Evolutionary conservation across 2,113 vertebrate genomes (phyloP).

Genomic region (Excalfactoria chinensis): DNA sequence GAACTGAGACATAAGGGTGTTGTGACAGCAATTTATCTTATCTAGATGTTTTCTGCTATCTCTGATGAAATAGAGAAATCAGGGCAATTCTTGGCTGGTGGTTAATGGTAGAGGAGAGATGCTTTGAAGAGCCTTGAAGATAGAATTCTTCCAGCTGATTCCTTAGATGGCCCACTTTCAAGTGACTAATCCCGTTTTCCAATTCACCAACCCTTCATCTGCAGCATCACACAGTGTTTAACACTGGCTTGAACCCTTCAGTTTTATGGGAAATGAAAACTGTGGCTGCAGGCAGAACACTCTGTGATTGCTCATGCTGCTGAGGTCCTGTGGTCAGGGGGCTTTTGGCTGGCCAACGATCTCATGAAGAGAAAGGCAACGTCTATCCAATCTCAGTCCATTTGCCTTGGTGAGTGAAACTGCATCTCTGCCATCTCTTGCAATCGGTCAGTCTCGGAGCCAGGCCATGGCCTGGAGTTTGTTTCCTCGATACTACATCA

Average conservation of each 20-base stretch:
- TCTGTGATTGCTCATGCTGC: accelerated
- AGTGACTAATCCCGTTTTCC: not conserved
- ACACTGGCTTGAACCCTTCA: not conserved
- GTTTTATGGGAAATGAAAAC: not conserved
- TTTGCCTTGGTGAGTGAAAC: accelerated
- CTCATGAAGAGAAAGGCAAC: not conserved
- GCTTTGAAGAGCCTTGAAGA: not conserved
- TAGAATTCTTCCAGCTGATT: not conserved
- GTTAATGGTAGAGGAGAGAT: not conserved
- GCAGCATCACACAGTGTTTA: not conserved
- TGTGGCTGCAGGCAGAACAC: not conserved
- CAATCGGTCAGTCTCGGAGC: not conserved
- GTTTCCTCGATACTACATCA: accelerated
- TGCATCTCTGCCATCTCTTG: not conserved
- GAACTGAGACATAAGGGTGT: not conserved
- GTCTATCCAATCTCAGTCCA: not conserved
- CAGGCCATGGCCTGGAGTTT: not conserved
- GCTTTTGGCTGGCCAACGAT: not conserved
- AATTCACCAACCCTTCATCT: not conserved
- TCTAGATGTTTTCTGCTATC: not conserved
- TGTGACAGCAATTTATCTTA: not conserved
- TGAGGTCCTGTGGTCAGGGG: accelerated
- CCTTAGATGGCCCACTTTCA: not conserved
- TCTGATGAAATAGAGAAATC: not conserved
- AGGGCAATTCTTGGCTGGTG: not conserved